phyloP scores from a whole-genome alignment of 1,140 invertebrate species.

The Dolichoris vasculosae region DNA sequence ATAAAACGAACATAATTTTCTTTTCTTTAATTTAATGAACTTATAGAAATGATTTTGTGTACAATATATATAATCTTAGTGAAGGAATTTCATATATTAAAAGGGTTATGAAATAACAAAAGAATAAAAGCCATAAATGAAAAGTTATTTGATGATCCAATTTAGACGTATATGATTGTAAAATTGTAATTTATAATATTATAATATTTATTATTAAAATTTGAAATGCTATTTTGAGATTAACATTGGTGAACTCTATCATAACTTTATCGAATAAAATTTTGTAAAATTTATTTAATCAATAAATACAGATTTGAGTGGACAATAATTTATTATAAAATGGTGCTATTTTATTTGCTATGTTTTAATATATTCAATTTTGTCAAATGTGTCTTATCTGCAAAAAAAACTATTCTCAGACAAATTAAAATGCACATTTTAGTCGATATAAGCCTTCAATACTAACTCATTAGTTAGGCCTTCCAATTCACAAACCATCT shows the following conservation, averaged over 20 bases:
- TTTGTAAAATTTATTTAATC: conserved; percentile 33
- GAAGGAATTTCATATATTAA: conserved; percentile 16
- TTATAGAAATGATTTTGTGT: not conserved
- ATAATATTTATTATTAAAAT: conserved; percentile 27
- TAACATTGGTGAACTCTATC: not conserved
- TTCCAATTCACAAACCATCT: conserved; percentile 64
- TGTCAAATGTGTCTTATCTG: conserved; percentile 48
- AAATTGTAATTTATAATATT: conserved; percentile 8
- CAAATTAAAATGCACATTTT: conserved; percentile 57
- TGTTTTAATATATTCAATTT: conserved; percentile 30
- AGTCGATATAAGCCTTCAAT: conserved; percentile 53
- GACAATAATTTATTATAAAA: conserved; percentile 19
- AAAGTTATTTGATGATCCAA: not conserved
- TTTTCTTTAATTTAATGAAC: conserved; percentile 27
- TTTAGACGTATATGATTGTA: not conserved
- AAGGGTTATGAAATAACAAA: conserved; percentile 7
- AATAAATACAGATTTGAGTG: conserved; percentile 32
- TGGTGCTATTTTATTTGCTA: conserved; percentile 36
- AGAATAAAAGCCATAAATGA: not conserved
- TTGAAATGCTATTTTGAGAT: not conserved
- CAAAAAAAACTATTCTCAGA: conserved; percentile 25
- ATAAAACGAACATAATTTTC: conserved; percentile 1
- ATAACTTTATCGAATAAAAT: conserved; percentile 24
- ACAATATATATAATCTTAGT: not conserved
- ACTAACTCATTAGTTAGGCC: conserved; percentile 63